phyloP scores from a whole-genome alignment of 2,797 vertebrate genomes.

The Sebastes baramenuke region DNA sequence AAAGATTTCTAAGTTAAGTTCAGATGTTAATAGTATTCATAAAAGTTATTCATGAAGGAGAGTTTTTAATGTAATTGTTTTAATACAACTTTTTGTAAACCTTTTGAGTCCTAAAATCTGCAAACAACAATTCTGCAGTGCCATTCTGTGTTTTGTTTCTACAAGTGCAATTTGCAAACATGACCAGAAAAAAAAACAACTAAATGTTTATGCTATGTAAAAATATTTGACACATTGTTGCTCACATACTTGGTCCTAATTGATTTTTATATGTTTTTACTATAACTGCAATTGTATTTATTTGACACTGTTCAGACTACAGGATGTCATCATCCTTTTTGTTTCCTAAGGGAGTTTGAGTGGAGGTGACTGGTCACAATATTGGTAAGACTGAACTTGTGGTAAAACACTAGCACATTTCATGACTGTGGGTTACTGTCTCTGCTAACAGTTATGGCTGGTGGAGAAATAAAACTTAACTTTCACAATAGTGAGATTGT shows the following conservation, averaged over 20 bases:
- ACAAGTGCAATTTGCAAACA: slow-evolving; percentile 73
- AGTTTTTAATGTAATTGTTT: slow-evolving; percentile 61
- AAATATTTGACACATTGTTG: slow-evolving; percentile 49
- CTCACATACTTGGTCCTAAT: slow-evolving; percentile 51
- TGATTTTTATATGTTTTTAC: slow-evolving; percentile 62
- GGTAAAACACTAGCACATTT: slow-evolving; percentile 38
- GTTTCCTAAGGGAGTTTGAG: slow-evolving; percentile 35
- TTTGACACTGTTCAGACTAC: slow-evolving; percentile 66
- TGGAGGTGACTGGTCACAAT: slow-evolving; percentile 25
- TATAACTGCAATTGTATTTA: slow-evolving; percentile 75
- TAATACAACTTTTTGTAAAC: slow-evolving; percentile 60
- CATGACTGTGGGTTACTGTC: slow-evolving; percentile 27
- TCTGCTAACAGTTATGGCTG: slow-evolving; percentile 43
- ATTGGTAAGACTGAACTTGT: slow-evolving; percentile 22
- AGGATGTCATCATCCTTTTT: slow-evolving; percentile 37
- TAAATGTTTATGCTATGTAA: slow-evolving; percentile 44
- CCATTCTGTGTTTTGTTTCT: slow-evolving; percentile 63
- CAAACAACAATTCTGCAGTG: slow-evolving; percentile 46
- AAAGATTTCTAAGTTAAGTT: slow-evolving; percentile 73
- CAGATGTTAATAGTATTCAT: slow-evolving; percentile 71
- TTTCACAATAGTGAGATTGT: slow-evolving; percentile 33
- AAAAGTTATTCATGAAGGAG: slow-evolving; percentile 62
- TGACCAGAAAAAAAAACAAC: not conserved
- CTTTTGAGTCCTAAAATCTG: slow-evolving; percentile 39
- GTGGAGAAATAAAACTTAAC: slow-evolving; percentile 71